These are phyloP conservation scores for Macrobrachium nipponense DNA, from an alignment of 1,140 invertebrate genomes.

Conservation along the genomic window DNA sequence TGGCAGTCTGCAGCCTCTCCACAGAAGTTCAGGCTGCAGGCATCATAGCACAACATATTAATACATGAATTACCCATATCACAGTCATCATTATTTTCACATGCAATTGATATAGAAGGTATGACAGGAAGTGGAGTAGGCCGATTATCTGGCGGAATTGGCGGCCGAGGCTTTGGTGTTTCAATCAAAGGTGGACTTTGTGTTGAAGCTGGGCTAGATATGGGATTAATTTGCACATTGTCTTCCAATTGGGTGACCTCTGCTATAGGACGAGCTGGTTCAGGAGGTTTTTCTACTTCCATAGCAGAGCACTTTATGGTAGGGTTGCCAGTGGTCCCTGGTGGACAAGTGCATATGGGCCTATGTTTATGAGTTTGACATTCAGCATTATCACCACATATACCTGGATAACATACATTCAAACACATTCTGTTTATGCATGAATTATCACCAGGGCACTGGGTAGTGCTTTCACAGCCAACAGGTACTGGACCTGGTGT, in stretches of 20 bases:
- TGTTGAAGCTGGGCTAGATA: constrained; percentile 64
- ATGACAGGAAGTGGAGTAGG: constrained; percentile 72
- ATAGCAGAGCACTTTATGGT: constrained; percentile 77
- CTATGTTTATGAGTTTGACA: constrained; percentile 85
- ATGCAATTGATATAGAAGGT: constrained; percentile 72
- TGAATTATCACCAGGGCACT: constrained; percentile 66
- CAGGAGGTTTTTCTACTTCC: constrained; percentile 2
- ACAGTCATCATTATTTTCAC: constrained; percentile 66
- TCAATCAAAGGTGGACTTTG: constrained; percentile 64
- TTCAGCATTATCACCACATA: constrained; percentile 81
- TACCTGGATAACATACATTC: constrained; percentile 71
- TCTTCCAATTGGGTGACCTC: constrained; percentile 57
- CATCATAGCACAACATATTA: constrained; percentile 65
- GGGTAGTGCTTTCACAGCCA: constrained; percentile 66
- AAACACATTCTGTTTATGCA: constrained; percentile 65
- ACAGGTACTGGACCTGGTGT: constrained; percentile 48
- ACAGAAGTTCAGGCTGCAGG: constrained; percentile 73
- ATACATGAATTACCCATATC: constrained; percentile 67
- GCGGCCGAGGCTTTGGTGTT: constrained; percentile 65
- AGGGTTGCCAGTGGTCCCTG: constrained; percentile 80
- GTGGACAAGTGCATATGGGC: constrained; percentile 84
- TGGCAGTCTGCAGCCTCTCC: constrained; percentile 68
- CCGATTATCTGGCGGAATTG: constrained; percentile 74
- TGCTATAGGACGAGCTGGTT: constrained; percentile 29
- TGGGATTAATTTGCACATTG: constrained; percentile 64